phyloP scores from a whole-genome alignment of 2,113 vertebrate genomes.

The Felis chaus region DNA sequence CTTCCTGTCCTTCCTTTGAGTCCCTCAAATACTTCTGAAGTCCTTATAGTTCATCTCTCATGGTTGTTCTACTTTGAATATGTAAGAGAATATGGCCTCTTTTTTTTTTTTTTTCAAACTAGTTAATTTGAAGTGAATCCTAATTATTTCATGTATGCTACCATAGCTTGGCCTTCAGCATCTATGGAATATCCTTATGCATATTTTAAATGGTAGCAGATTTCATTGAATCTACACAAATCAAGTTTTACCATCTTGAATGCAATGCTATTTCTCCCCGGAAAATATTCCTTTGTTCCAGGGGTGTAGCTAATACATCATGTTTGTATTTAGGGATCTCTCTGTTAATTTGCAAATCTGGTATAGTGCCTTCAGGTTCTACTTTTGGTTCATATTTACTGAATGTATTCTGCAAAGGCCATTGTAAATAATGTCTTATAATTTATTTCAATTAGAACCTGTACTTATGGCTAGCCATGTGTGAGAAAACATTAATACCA shows the following conservation, averaged over 20 bases:
- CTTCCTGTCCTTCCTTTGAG: too few species aligned
- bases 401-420: background rate
- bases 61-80: background rate
- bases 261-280: background rate
- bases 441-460: slow-evolving; percentile 67
- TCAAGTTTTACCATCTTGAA: background rate
- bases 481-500: slow-evolving; percentile 48
- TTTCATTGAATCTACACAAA: background rate
- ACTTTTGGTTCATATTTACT: slow-evolving; percentile 41
- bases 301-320: background rate
- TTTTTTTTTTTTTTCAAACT: background rate
- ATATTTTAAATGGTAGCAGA: background rate
- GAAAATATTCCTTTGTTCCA: background rate
- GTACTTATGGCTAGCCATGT: slow-evolving; percentile 40
- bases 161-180: background rate
- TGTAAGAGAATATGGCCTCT: background rate
- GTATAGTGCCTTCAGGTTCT: background rate
- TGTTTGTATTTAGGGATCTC: background rate
- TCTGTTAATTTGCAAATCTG: background rate
- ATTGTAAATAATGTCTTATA: slow-evolving; percentile 42
- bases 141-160: background rate
- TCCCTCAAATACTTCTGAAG: background rate
- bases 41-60: background rate
- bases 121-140: background rate
- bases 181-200: background rate